Conservation (phyloP, 2,113 vertebrate genomes). For the Poicephalus meyeri region DNA sequence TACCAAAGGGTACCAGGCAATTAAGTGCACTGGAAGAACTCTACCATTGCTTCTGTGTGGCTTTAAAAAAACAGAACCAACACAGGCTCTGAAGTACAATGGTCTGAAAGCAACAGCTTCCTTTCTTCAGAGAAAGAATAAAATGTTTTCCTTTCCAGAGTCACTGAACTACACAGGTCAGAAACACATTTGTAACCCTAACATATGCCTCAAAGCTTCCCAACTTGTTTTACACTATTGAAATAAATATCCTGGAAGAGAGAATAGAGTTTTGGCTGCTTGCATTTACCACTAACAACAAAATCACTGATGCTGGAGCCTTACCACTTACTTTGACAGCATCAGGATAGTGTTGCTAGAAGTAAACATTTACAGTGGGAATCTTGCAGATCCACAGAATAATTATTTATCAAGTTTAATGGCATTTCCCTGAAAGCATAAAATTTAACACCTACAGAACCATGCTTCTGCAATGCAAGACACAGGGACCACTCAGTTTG, state of each 20-base stretch:
- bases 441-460: neutral
- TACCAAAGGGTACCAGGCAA: neutral
- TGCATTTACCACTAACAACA: slow-evolving; percentile 83
- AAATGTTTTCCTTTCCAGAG: neutral
- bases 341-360: slow-evolving; percentile 90
- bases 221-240: neutral
- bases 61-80: neutral
- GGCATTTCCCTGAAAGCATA: neutral
- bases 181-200: neutral
- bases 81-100: neutral
- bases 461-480: neutral
- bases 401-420: neutral
- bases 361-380: slow-evolving; percentile 64
- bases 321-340: slow-evolving; percentile 85
- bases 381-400: slow-evolving; percentile 49
- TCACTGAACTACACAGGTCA: neutral
- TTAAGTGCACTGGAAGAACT: neutral
- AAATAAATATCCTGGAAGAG: neutral
- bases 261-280: slow-evolving; percentile 41
- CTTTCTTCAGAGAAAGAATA: neutral
- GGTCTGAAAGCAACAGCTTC: neutral
- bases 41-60: neutral
- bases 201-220: neutral
- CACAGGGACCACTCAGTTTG: neutral
- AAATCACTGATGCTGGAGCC: slow-evolving; percentile 97